phyloP scores from a whole-genome alignment of 2,797 vertebrate species.

The Trachops cirrhosus region DNA sequence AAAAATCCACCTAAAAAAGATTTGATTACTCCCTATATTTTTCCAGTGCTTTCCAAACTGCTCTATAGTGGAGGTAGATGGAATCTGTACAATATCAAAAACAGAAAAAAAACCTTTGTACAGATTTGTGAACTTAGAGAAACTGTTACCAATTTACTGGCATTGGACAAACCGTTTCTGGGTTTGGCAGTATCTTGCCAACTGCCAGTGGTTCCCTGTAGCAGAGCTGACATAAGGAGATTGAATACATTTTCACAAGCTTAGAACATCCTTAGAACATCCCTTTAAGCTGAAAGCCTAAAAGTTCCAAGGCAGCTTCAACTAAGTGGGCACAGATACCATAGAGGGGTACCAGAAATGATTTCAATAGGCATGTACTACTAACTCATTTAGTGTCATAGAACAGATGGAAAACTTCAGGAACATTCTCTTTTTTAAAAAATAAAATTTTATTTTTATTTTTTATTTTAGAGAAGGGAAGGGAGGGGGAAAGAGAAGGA shows the following conservation, averaged over 20 bases:
- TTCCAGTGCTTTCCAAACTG: neutral
- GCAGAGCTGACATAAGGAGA: neutral
- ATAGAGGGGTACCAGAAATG: neutral
- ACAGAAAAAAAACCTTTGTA: neutral
- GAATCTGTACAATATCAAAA: slow-evolving; percentile 14
- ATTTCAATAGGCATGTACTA: neutral
- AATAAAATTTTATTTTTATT: neutral
- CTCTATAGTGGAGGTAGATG: slow-evolving; percentile 14
- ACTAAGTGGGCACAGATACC: neutral
- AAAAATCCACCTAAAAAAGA: slow-evolving; percentile 24
- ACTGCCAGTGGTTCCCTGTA: neutral
- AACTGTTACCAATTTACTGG: neutral
- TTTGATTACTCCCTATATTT: neutral
- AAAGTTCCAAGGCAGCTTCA: neutral
- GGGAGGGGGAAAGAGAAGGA: neutral
- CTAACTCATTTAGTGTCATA: neutral
- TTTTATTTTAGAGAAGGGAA: neutral
- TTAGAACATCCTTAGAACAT: neutral
- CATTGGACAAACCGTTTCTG: neutral
- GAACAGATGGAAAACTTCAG: neutral
- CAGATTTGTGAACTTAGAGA: neutral
- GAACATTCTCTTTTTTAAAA: neutral
- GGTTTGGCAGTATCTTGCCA: neutral
- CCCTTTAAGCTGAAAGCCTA: neutral
- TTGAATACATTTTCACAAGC: neutral